phyloP scores from a whole-genome alignment of 2,113 vertebrate species.

The Silurus meridionalis region DNA sequence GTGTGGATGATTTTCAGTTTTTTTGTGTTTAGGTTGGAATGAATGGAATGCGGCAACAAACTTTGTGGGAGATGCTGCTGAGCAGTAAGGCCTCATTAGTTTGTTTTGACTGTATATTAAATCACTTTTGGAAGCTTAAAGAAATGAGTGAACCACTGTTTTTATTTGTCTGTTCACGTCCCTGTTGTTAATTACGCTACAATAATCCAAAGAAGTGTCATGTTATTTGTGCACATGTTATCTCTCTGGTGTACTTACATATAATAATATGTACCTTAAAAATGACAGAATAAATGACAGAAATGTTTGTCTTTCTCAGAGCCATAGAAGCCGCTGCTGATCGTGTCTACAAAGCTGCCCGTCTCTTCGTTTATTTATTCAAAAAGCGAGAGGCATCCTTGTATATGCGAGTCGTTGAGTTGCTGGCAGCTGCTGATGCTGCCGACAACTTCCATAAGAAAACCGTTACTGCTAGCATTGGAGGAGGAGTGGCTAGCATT shows the following conservation, averaged over 20 bases:
- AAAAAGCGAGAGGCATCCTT: slow-evolving; percentile 62
- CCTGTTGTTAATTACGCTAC: not conserved
- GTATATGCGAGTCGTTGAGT: slow-evolving; percentile 65
- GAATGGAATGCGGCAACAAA: slow-evolving; percentile 66
- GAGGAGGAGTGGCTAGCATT: slow-evolving; percentile 71
- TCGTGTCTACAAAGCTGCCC: slow-evolving; percentile 72
- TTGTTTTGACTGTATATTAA: not conserved
- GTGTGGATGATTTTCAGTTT: not conserved
- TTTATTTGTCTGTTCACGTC: not conserved
- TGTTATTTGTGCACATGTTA: not conserved
- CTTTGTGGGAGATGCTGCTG: slow-evolving; percentile 58
- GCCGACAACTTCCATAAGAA: slow-evolving; percentile 74
- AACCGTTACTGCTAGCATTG: slow-evolving; percentile 68
- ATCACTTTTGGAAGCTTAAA: not conserved
- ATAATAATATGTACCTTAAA: too few relatives aligned
- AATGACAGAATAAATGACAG: not conserved
- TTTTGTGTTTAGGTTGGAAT: slow-evolving; percentile 62
- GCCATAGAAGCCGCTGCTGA: slow-evolving; percentile 70
- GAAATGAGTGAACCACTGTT: not conserved
- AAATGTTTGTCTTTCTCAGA: slow-evolving; percentile 47
- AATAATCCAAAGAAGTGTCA: not conserved
- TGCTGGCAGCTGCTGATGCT: slow-evolving; percentile 64
- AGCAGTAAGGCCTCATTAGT: slow-evolving; percentile 57
- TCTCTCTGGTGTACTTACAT: not conserved
- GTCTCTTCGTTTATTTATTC: slow-evolving; percentile 70